Conservation (phyloP, 2,113 vertebrate species). For the Pandion haliaetus region DNA sequence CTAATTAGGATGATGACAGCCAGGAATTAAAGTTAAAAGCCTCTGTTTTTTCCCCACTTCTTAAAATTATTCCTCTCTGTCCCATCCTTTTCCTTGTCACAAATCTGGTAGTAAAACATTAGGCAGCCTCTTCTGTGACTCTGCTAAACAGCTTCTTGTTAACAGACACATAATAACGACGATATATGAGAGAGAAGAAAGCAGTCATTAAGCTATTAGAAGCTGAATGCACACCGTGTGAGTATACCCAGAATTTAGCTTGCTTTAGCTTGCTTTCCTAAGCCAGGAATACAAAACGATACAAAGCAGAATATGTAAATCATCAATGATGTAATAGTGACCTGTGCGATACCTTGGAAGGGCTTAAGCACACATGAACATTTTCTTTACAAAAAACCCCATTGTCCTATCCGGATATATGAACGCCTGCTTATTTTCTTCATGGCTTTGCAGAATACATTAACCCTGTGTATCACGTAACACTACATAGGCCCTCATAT, state of each 20-base stretch:
- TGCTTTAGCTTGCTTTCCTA: slow-evolving; percentile 4
- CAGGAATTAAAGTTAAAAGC: slow-evolving; percentile 66
- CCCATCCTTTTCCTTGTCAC: slow-evolving; percentile 48
- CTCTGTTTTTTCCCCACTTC: slow-evolving; percentile 35
- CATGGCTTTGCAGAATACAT: not conserved
- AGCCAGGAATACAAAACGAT: slow-evolving; percentile 13
- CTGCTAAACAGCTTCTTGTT: slow-evolving; percentile 52
- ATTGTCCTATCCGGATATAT: not conserved
- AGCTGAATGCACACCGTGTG: not conserved
- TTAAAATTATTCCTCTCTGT: slow-evolving; percentile 39
- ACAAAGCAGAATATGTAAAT: slow-evolving; percentile 67
- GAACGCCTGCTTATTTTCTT: not conserved
- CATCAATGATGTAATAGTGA: slow-evolving; percentile 40
- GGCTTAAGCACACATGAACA: slow-evolving; percentile 9
- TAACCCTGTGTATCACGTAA: not conserved
- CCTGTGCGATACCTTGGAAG: slow-evolving; percentile 19
- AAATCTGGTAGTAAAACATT: slow-evolving; percentile 39
- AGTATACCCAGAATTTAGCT: not conserved
- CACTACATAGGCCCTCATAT: not conserved
- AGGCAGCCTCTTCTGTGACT: slow-evolving; percentile 42
- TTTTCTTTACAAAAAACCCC: slow-evolving; percentile 35
- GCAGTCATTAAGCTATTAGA: slow-evolving; percentile 38
- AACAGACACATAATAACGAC: slow-evolving; percentile 64
- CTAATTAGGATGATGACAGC: slow-evolving; percentile 70
- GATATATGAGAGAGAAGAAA: slow-evolving; percentile 63